phyloP scores from a whole-genome alignment of 2,797 vertebrate species.

The Malurus splendens region DNA sequence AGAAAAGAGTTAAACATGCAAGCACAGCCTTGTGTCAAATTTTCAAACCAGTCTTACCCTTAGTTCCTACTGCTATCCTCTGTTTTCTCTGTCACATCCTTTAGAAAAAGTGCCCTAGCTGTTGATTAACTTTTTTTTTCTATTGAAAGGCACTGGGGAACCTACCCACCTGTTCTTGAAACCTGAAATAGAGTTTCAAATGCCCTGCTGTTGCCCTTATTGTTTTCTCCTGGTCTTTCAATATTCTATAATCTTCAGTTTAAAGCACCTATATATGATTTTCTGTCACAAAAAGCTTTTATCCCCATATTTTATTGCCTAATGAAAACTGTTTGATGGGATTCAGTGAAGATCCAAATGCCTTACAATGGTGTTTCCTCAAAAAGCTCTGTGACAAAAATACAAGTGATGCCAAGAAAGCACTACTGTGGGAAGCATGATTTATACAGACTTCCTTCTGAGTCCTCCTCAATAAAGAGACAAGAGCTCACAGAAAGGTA shows the following conservation, averaged over 20 bases:
- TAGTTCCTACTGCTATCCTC: not conserved
- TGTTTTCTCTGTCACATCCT: not conserved
- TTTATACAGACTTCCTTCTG: not conserved
- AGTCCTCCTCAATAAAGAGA: not conserved
- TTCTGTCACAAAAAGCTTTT: not conserved
- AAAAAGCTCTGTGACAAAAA: not conserved
- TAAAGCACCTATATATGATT: not conserved
- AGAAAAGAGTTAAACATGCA: not conserved
- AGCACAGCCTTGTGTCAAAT: not conserved
- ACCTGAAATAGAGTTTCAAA: slow-evolving; percentile 17
- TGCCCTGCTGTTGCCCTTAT: not conserved
- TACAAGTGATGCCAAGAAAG: not conserved
- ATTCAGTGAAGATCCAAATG: not conserved
- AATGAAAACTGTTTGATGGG: not conserved
- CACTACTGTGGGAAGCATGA: not conserved
- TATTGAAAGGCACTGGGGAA: not conserved
- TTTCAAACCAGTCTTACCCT: not conserved
- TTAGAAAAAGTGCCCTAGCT: not conserved
- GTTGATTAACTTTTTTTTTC: not conserved
- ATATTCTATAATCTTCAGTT: not conserved
- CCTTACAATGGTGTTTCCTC: not conserved
- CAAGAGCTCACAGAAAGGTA: not conserved
- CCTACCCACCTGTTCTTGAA: slow-evolving; percentile 2
- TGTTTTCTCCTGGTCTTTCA: not conserved
- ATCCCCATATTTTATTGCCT: not conserved